phyloP scores from a whole-genome alignment of 2,113 vertebrate species.

The Cololabis saira region DNA sequence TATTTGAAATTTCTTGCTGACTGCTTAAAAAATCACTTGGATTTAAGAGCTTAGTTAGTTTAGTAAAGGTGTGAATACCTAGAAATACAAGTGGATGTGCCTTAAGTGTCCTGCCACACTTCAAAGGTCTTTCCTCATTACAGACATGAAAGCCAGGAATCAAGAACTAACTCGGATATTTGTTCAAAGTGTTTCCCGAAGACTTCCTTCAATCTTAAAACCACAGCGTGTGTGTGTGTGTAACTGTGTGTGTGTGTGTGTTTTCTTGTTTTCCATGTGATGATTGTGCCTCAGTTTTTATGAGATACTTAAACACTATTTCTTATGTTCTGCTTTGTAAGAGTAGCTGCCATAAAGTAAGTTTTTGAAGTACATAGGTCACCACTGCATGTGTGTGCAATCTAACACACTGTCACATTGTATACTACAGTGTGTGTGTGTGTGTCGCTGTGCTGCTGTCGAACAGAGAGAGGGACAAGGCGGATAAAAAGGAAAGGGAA shows the following conservation, averaged over 20 bases:
- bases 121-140: too few relatives aligned
- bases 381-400: neutral
- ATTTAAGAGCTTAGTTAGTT: too few relatives aligned
- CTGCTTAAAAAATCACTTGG: too few relatives aligned
- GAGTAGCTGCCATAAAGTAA: neutral
- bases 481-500: constrained; percentile 61
- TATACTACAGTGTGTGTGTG: constrained; percentile 17
- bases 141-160: too few relatives aligned
- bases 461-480: constrained; percentile 17
- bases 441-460: constrained; percentile 28
- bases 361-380: neutral
- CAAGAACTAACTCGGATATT: neutral
- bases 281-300: too few relatives aligned
- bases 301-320: neutral
- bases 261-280: too few relatives aligned
- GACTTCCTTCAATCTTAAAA: neutral
- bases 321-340: neutral
- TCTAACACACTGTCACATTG: neutral
- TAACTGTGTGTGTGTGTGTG: too few relatives aligned
- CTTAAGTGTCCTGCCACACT: too few relatives aligned
- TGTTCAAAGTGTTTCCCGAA: neutral
- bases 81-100: too few relatives aligned
- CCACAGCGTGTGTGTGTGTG: neutral
- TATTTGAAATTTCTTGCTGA: too few relatives aligned
- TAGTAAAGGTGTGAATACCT: too few relatives aligned